Evolutionary conservation across 2,113 vertebrate genomes (phyloP).

Genomic region (Mobula hypostoma): DNA sequence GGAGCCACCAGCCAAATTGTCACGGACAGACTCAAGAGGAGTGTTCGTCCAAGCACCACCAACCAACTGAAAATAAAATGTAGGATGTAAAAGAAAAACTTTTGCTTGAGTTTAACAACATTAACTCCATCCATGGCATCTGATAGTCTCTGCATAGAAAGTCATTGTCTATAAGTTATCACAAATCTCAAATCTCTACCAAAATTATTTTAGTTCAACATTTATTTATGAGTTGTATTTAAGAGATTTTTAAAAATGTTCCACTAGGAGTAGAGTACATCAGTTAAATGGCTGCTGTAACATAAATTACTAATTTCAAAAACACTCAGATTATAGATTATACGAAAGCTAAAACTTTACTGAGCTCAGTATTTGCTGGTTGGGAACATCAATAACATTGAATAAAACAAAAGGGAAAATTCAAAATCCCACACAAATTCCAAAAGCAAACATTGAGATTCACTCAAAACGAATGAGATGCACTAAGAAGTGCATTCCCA

Average conservation of each 20-base stretch:
- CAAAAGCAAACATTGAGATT: not conserved
- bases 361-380: not conserved
- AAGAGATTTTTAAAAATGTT: not conserved
- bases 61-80: conserved; percentile 47
- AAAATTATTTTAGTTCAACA: conserved; percentile 37
- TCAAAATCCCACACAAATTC: not conserved
- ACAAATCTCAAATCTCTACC: conserved; percentile 27
- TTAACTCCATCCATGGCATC: not conserved
- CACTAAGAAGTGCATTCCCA: not conserved
- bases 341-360: not conserved
- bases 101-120: conserved; percentile 16
- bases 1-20: conserved; percentile 71
- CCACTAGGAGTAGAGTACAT: not conserved
- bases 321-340: no score
- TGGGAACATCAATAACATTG: not conserved
- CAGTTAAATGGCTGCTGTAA: not conserved
- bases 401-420: not conserved
- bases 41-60: conserved; percentile 57
- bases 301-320: not conserved
- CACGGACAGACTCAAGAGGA: conserved; percentile 59
- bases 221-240: conserved; percentile 36
- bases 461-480: not conserved
- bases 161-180: conserved; percentile 34
- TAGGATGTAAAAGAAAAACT: conserved; percentile 14
- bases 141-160: conserved; percentile 5